phyloP scores from a whole-genome alignment of 2,797 vertebrate genomes.

The Hippoglossus hippoglossus region DNA sequence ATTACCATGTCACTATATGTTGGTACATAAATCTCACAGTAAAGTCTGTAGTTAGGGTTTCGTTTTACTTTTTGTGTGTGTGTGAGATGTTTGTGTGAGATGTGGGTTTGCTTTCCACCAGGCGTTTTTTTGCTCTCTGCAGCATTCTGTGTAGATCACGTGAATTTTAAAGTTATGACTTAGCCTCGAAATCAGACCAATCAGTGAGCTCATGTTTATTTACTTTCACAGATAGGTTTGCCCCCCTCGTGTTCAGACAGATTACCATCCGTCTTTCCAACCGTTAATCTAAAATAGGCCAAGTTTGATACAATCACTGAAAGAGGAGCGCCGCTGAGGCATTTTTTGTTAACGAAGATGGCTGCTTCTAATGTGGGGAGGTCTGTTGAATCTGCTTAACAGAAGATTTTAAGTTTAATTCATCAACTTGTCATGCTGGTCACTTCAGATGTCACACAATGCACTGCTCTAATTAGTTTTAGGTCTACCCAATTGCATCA shows the following conservation, averaged over 20 bases:
- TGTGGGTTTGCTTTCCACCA: background rate
- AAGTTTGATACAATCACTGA: background rate
- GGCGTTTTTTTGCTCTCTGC: constrained; percentile 4
- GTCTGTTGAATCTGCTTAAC: background rate
- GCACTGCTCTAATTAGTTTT: no score
- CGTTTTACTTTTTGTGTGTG: constrained; percentile 8
- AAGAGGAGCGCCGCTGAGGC: background rate
- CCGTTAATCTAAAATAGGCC: background rate
- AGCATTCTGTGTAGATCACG: constrained; percentile 4
- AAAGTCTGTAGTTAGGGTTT: constrained; percentile 12
- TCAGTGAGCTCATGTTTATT: background rate
- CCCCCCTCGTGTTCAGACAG: no score
- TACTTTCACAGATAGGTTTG: background rate
- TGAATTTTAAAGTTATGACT: constrained; percentile 7
- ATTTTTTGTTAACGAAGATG: background rate
- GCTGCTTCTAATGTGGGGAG: background rate
- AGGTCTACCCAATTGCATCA: no score
- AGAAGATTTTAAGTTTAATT: background rate
- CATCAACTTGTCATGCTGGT: background rate
- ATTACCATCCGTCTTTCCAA: background rate
- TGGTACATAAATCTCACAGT: constrained; percentile 13
- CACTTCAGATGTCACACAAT: background rate
- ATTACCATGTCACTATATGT: constrained; percentile 31
- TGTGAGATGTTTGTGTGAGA: background rate
- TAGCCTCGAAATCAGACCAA: background rate